Conservation (phyloP, 2,797 vertebrate species). For the Lagodon rhomboides region DNA sequence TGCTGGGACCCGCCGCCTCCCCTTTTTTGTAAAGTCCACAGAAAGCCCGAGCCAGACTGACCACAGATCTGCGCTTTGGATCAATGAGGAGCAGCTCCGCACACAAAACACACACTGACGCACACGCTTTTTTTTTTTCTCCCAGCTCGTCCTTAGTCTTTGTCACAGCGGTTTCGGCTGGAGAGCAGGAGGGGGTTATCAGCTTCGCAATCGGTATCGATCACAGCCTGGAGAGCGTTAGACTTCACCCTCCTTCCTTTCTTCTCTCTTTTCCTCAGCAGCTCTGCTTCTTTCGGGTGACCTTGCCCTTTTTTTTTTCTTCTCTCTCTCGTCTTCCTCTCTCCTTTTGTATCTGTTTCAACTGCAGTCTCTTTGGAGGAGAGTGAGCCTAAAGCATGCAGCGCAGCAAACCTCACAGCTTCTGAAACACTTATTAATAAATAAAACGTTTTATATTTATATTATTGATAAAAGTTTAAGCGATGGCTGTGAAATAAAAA, state of each 20-base stretch:
- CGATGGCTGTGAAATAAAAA: not conserved
- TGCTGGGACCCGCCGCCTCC: conserved; percentile 40
- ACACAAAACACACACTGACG: conserved; percentile 18
- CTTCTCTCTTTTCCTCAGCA: conserved; percentile 12
- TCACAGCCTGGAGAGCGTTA: conserved; percentile 35
- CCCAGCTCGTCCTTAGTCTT: conserved; percentile 16
- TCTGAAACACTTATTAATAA: not conserved
- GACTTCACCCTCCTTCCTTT: not conserved
- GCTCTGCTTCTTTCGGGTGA: conserved; percentile 24
- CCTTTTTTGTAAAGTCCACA: conserved; percentile 26
- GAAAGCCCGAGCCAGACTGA: conserved; percentile 31
- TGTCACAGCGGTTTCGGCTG: conserved; percentile 42
- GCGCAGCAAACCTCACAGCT: not conserved
- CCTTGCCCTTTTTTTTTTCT: conserved; percentile 4
- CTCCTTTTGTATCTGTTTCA: not conserved
- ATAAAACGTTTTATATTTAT: not conserved
- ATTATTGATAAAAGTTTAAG: not conserved
- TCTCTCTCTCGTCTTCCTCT: not conserved
- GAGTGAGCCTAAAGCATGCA: not conserved
- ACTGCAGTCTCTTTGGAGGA: not conserved
- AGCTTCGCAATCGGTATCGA: conserved; percentile 60
- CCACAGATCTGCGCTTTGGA: conserved; percentile 51
- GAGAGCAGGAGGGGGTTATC: conserved; percentile 47
- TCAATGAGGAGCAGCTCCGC: conserved; percentile 51
- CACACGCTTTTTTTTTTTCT: not conserved